Conservation (phyloP, 2,113 vertebrate genomes). For the Pelecanoides urinatrix region DNA sequence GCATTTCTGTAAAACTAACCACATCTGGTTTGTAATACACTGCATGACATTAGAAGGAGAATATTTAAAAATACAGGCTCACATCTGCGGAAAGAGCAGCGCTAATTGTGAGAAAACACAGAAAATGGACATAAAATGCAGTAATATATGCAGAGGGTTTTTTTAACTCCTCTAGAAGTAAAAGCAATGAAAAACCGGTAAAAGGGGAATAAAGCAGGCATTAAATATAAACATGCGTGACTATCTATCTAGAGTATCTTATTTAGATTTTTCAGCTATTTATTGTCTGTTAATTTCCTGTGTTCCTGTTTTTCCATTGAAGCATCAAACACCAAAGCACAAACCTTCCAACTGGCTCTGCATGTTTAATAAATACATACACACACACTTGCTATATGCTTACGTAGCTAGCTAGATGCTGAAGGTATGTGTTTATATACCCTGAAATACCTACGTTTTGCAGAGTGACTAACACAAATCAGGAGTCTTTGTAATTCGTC, state of each 20-base stretch:
- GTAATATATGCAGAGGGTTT: constrained; percentile 59
- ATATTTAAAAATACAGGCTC: constrained; percentile 36
- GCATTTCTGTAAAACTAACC: not conserved
- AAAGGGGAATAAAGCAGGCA: constrained; percentile 37
- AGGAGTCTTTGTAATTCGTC: constrained; percentile 60
- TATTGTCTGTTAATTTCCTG: constrained; percentile 57
- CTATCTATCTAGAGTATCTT: constrained; percentile 54
- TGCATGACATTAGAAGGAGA: constrained; percentile 22
- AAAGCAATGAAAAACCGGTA: constrained; percentile 40
- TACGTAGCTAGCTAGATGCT: not conserved
- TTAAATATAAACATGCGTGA: constrained; percentile 43
- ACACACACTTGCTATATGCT: not conserved
- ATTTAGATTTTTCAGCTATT: constrained; percentile 72
- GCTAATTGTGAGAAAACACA: constrained; percentile 26
- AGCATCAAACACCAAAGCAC: constrained; percentile 64
- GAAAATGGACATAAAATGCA: constrained; percentile 51
- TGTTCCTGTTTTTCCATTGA: constrained; percentile 50
- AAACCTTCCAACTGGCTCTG: constrained; percentile 49
- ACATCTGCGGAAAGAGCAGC: constrained; percentile 64
- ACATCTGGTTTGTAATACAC: constrained; percentile 13
- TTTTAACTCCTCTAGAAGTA: constrained; percentile 52
- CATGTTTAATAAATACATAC: not conserved
- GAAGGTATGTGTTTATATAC: not conserved
- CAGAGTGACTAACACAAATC: constrained; percentile 45
- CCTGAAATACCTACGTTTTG: constrained; percentile 52